Evolutionary conservation across 1,140 invertebrate species (phyloP).

Genomic region (Pseudomyrmex dendroicus): DNA sequence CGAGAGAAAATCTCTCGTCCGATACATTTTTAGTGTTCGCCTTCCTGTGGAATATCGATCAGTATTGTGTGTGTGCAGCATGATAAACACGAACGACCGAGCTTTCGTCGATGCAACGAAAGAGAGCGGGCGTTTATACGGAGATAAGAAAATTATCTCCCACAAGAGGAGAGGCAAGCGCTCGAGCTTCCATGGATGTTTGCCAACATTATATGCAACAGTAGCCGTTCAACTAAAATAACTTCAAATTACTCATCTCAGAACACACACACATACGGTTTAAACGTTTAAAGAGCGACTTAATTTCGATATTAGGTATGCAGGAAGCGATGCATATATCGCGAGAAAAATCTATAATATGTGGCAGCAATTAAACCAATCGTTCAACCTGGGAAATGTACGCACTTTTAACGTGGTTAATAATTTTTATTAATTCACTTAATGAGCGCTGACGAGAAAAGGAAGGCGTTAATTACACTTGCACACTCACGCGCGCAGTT

Average conservation of each 20-base stretch:
- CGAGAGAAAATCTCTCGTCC: background rate
- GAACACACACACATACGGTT: conserved; percentile 1
- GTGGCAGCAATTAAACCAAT: conserved; percentile 1
- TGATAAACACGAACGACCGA: conserved; percentile 26
- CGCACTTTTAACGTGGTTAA: background rate
- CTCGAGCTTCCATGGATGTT: conserved; percentile 7
- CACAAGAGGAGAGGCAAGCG: background rate
- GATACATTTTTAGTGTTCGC: background rate
- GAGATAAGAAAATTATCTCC: conserved; percentile 57
- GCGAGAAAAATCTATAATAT: background rate
- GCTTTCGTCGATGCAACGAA: conserved; percentile 21
- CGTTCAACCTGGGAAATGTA: conserved; percentile 7
- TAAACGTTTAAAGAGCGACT: conserved; percentile 27
- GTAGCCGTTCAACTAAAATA: conserved; percentile 37
- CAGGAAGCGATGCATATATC: conserved; percentile 1
- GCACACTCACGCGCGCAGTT: conserved; percentile 5
- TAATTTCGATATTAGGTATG: conserved; percentile 2
- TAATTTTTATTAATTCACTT: conserved; percentile 38
- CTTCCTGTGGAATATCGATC: conserved; percentile 34
- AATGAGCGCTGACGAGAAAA: conserved; percentile 4
- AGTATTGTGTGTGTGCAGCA: conserved; percentile 28
- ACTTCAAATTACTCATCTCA: conserved; percentile 35
- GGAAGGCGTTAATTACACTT: no score
- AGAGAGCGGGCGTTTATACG: conserved; percentile 28
- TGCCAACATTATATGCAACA: conserved; percentile 24